These are phyloP conservation scores for Temnopleurus reevesii DNA, from an alignment of 53 echinoderm and acorn worm species.

Conservation along the genomic window DNA sequence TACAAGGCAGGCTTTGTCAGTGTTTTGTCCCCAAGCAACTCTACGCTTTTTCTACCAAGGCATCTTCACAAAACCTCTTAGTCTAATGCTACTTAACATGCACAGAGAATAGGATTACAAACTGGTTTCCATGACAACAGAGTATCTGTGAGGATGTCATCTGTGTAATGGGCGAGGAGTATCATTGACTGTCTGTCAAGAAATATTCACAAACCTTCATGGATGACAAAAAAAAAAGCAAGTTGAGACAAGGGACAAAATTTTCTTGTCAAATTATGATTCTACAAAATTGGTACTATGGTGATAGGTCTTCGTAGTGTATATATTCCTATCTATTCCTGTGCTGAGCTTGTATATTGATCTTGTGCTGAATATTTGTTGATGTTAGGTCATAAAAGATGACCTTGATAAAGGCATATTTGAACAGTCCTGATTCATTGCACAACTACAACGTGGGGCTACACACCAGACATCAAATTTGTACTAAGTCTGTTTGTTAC, in stretches of 20 bases:
- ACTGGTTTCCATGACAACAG: background rate
- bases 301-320: too few species aligned
- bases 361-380: background rate
- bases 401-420: slow-evolving; percentile 8
- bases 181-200: background rate
- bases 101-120: background rate
- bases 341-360: background rate
- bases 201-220: background rate
- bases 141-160: background rate
- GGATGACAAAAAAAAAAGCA: background rate
- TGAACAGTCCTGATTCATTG: background rate
- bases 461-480: background rate
- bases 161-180: background rate
- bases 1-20: too few species aligned
- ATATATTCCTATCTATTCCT: too few species aligned
- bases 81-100: background rate
- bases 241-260: background rate
- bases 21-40: background rate
- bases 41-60: background rate
- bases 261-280: background rate
- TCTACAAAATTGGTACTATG: too few species aligned
- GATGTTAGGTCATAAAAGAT: background rate
- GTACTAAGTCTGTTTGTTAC: too few species aligned
- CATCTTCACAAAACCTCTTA: background rate
- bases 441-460: background rate